Conservation (phyloP, 2,797 vertebrate species). For the Aeoliscus strigatus region DNA sequence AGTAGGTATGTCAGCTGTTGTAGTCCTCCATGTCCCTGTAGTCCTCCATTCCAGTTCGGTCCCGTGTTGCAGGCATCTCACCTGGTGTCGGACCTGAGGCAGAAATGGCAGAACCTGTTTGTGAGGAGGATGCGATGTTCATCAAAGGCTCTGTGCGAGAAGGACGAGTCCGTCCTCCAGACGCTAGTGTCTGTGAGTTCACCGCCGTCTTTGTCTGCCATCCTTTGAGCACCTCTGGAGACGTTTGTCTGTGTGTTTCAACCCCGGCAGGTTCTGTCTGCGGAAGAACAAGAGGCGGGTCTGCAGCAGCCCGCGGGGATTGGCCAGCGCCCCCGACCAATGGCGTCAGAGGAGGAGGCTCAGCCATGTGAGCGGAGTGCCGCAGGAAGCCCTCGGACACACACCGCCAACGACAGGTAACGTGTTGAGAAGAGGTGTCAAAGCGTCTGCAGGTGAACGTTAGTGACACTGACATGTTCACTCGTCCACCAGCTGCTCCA, state of each 20-base stretch:
- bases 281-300: slow-evolving; percentile 82
- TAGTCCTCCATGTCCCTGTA: too few relatives aligned
- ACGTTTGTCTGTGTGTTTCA: too few relatives aligned
- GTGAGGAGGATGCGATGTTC: slow-evolving; percentile 82
- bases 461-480: too few relatives aligned
- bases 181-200: slow-evolving; percentile 77
- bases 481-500: too few relatives aligned
- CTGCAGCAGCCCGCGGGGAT: slow-evolving; percentile 93
- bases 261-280: slow-evolving; percentile 70
- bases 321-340: slow-evolving; percentile 85
- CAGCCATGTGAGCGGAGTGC: slow-evolving; percentile 15
- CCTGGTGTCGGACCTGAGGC: slow-evolving; percentile 82
- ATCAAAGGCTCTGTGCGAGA: slow-evolving; percentile 83
- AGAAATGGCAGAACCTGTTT: slow-evolving; percentile 93
- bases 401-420: neutral
- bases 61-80: slow-evolving; percentile 73
- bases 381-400: slow-evolving; percentile 11
- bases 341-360: slow-evolving; percentile 30
- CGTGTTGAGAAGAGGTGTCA: too few relatives aligned
- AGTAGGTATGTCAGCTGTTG: too few relatives aligned
- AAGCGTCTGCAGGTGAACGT: too few relatives aligned
- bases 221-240: too few relatives aligned
- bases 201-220: too few relatives aligned
- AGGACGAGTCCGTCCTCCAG: slow-evolving; percentile 81
- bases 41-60: neutral